Conservation (phyloP, 2,113 vertebrate species). For the Willisornis vidua region DNA sequence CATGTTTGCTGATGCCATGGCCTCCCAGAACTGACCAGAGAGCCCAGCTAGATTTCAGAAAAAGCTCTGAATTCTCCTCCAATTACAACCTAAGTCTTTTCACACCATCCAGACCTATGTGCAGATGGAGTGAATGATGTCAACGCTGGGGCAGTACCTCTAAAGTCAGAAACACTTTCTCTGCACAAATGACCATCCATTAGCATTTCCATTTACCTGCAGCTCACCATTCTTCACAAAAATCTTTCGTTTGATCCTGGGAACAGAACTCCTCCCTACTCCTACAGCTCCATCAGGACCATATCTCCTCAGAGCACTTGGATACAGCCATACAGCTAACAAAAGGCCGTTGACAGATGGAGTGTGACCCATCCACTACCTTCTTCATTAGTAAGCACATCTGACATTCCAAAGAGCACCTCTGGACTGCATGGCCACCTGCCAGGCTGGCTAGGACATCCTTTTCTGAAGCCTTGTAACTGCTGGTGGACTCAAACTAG, state of each 20-base stretch:
- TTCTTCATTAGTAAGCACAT: background rate
- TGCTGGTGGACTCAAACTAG: background rate
- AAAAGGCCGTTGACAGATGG: accelerated
- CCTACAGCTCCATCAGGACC: background rate
- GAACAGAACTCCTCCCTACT: background rate
- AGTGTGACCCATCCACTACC: background rate
- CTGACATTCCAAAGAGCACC: background rate
- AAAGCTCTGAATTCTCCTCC: background rate
- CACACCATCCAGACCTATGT: accelerated
- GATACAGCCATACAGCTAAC: accelerated
- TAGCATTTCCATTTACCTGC: background rate
- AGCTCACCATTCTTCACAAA: background rate
- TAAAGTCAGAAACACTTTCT: background rate
- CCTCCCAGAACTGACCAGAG: background rate
- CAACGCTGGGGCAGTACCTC: accelerated
- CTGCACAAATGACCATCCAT: background rate
- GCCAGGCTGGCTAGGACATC: accelerated
- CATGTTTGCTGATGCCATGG: too few species aligned
- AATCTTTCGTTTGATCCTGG: background rate
- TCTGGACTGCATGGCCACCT: background rate
- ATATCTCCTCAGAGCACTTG: accelerated
- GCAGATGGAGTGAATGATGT: accelerated
- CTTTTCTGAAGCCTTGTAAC: background rate
- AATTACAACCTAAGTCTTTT: background rate
- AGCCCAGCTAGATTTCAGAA: background rate